phyloP scores from a whole-genome alignment of 2,797 vertebrate species.

The Anguilla megastoma region DNA sequence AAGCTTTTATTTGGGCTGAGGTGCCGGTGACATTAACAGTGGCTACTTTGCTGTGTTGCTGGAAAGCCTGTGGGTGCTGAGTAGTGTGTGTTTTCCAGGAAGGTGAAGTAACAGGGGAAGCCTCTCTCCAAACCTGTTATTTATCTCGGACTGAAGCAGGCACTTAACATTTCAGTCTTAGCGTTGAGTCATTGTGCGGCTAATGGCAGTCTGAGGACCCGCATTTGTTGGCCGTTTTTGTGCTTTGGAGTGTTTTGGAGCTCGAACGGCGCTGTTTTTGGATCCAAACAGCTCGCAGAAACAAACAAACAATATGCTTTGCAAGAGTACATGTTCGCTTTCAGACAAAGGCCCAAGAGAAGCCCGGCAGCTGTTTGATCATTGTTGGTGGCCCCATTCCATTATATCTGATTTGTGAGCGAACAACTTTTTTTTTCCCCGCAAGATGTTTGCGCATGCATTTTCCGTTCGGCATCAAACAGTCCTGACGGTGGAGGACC shows the following conservation, averaged over 20 bases:
- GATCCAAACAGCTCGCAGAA: not conserved
- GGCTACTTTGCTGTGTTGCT: not conserved
- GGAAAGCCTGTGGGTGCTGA: not conserved
- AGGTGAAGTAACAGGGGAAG: not conserved
- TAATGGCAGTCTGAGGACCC: not conserved
- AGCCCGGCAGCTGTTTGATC: constrained; percentile 1
- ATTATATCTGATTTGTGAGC: constrained; percentile 20
- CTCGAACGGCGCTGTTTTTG: not conserved
- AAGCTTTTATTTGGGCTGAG: not conserved
- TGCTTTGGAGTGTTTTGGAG: not conserved
- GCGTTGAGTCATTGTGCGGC: not conserved
- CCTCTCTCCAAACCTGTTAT: not conserved
- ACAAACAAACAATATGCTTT: not conserved
- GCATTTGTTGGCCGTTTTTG: not conserved
- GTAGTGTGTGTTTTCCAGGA: not conserved
- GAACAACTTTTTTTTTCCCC: constrained; percentile 19
- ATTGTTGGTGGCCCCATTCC: constrained; percentile 32
- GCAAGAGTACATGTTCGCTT: not conserved
- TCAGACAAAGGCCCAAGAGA: not conserved
- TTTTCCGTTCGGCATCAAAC: constrained; percentile 11
- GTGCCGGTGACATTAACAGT: not conserved
- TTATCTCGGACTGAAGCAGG: not conserved
- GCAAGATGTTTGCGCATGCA: constrained; percentile 23
- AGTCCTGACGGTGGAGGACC: constrained; percentile 14
- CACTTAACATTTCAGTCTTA: not conserved